Conservation (phyloP, 2,888 invertebrate genomes). For the Campopleginae sp. region DNA sequence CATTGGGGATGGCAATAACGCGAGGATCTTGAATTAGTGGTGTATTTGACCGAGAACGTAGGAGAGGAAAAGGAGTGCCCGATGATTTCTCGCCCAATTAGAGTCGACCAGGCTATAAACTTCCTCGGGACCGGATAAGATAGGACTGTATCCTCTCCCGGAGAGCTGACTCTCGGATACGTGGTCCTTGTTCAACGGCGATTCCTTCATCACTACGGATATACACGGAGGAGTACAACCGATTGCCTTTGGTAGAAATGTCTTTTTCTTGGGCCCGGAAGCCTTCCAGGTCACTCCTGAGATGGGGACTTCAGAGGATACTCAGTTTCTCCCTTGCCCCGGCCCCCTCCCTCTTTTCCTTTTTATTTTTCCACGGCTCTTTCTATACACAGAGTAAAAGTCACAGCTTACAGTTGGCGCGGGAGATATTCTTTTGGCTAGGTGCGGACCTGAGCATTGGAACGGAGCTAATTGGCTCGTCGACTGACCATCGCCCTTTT, state of each 20-base stretch:
- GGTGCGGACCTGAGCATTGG: conserved; percentile 77
- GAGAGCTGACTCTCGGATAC: conserved; percentile 33
- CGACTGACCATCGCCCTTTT: conserved; percentile 79
- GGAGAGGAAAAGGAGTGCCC: conserved; percentile 82
- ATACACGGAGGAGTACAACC: conserved; percentile 48
- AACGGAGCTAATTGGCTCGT: conserved; percentile 82
- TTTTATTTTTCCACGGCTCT: neutral
- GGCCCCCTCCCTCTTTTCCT: conserved; percentile 4
- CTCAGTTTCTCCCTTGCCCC: neutral
- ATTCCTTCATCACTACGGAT: conserved; percentile 68
- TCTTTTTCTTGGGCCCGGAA: conserved; percentile 72
- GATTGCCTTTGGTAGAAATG: conserved; percentile 68
- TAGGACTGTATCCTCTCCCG: conserved; percentile 78
- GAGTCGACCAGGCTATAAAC: conserved; percentile 84
- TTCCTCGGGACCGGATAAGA: conserved; percentile 81
- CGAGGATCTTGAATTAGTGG: conserved; percentile 82
- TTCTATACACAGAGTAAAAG: neutral
- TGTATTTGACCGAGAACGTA: conserved; percentile 75
- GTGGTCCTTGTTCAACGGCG: conserved; percentile 48
- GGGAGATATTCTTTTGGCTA: conserved; percentile 40
- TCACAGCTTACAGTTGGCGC: conserved; percentile 51
- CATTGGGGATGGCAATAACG: conserved; percentile 76
- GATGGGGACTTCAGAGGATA: conserved; percentile 43
- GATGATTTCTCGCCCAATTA: conserved; percentile 84
- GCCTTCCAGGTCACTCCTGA: conserved; percentile 79